These are phyloP conservation scores for Hippocampus comes DNA, from an alignment of 2,113 vertebrate species.

Conservation along the genomic window DNA sequence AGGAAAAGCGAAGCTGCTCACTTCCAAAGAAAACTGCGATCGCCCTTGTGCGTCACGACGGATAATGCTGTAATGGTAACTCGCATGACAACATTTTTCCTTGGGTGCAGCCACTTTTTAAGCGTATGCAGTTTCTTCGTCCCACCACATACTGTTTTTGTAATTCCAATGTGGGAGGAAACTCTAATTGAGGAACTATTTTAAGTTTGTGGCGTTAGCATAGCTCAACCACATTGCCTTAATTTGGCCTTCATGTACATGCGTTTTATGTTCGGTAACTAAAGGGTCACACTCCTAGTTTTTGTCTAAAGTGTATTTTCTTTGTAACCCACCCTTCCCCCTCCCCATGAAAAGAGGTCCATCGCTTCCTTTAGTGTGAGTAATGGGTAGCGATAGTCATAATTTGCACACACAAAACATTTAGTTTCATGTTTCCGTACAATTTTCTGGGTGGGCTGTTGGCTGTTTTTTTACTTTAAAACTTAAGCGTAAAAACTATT, in stretches of 20 bases:
- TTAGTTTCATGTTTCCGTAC: neutral
- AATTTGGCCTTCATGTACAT: constrained; percentile 35
- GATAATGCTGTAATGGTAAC: neutral
- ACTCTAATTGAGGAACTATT: neutral
- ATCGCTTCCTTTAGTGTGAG: neutral
- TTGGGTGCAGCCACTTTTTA: neutral
- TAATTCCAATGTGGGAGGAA: neutral
- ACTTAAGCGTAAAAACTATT: neutral
- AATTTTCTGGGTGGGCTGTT: neutral
- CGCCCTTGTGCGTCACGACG: neutral
- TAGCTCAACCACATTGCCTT: constrained; percentile 43
- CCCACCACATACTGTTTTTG: neutral
- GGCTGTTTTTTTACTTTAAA: constrained; percentile 15
- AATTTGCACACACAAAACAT: constrained; percentile 20
- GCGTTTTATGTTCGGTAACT: constrained; percentile 30
- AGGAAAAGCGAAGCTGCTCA: neutral
- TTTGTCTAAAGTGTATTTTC: constrained; percentile 11
- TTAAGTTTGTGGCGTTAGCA: constrained; percentile 11
- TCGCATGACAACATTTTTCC: neutral
- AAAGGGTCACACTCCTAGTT: constrained; percentile 37
- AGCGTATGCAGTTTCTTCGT: neutral
- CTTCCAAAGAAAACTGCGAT: neutral
- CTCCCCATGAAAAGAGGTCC: neutral
- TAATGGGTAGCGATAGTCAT: neutral
- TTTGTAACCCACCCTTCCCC: constrained; percentile 13